A percentile compares a stretch with the other conserved stretches of the same genome.
Evolutionary conservation across 2,113 vertebrate genomes (phyloP).

Genomic region (Macrotis lagotis): DNA sequence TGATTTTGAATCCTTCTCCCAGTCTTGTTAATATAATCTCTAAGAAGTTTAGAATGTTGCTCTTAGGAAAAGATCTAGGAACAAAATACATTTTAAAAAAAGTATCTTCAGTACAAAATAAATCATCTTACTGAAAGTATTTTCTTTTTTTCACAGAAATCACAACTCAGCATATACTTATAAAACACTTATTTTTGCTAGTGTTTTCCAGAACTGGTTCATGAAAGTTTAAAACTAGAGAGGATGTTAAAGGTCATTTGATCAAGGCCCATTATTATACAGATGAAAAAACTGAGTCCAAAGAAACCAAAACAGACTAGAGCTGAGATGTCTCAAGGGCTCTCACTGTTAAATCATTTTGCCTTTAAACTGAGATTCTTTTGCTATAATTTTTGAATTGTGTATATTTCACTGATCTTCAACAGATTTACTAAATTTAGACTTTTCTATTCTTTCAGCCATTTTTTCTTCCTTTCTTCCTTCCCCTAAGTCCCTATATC

Average conservation of each 20-base stretch:
- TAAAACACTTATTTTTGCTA: neutral
- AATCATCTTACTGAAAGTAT: neutral
- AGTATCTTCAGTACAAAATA: slow-evolving; percentile 33
- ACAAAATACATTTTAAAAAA: slow-evolving; percentile 1
- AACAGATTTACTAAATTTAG: neutral
- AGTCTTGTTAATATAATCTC: slow-evolving; percentile 37
- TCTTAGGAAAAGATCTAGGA: slow-evolving; percentile 25
- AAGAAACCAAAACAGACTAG: neutral
- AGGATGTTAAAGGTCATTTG: neutral
- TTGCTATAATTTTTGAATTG: neutral
- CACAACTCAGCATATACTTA: neutral
- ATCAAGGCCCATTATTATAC: neutral
- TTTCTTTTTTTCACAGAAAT: slow-evolving; percentile 32
- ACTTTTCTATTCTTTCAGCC: neutral
- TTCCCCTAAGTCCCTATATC: neutral
- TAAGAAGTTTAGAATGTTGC: neutral
- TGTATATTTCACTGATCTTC: neutral
- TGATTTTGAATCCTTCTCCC: slow-evolving; percentile 41
- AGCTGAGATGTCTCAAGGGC: neutral
- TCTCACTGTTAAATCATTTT: neutral
- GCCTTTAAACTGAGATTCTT: neutral
- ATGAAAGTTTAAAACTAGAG: neutral
- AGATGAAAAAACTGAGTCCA: neutral
- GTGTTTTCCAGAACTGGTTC: neutral
- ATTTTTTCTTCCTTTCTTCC: neutral